Evolutionary conservation across 2,113 vertebrate species (phyloP), one percentile per base, ranked within the genome.

Genomic region (Barbus barbus): DNA sequence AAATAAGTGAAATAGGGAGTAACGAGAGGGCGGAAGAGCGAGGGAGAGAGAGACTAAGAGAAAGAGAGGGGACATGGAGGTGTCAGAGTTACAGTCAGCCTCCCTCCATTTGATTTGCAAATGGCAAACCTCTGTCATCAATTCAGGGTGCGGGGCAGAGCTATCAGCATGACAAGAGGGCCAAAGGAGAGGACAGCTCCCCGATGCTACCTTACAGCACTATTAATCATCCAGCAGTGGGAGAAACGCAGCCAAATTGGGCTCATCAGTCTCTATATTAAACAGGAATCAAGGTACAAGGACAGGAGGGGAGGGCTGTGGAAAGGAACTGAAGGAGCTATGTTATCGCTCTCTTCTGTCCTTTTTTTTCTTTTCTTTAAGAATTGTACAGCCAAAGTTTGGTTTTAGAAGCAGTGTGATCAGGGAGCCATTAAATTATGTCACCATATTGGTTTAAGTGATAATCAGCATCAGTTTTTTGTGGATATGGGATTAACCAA

Each of bases 71-170:
- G 46, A 82, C 69, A 90, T 86, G 89, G 93, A 91, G 90, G 91
- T 92, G 93, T 93, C 91, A 86, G 87, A 91, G 88, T 90, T 92
- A 92, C 92, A 91, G 90, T 88, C 90, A 92, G 91, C 92, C 93
- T 91, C 91, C 90, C 90, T 92, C 87, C 92, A 97, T 98, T 98
- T 98, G 96, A 93, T 96, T 98, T 98, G 97, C 96, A 98, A 98
- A 98, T 97, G 91, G 93, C 91, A 69, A 78, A 91, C 93, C 91
- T 93, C 83, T 91, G 94, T 93, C 97, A 96, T 98, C 96, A 97
- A 97, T 98, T 96, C 96, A 48, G 79, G 79, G 44, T 2, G 24
- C 93, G 89, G 88, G 90, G 86, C 84, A 88, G 89, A 93, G 94
- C 87, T 88, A 91, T 87, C 94, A 88, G 86, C 92, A 95, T 93